phyloP scores from a whole-genome alignment of 2,113 vertebrate species.

The Catharus minimus region DNA sequence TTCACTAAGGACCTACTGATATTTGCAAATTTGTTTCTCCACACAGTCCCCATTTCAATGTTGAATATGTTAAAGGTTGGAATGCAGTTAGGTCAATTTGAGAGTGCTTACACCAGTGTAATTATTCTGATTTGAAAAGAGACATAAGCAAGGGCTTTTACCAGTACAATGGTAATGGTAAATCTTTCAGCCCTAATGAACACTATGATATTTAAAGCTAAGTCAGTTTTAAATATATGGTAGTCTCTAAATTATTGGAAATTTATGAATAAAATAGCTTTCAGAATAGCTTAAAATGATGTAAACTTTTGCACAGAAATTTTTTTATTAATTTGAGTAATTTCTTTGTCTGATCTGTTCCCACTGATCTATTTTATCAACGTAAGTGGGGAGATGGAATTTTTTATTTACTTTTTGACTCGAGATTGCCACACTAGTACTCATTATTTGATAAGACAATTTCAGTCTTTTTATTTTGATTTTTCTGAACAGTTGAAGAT shows the following conservation, averaged over 20 bases:
- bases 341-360: neutral
- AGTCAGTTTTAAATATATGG: neutral
- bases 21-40: constrained; percentile 35
- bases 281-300: neutral
- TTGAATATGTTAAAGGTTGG: constrained; percentile 13
- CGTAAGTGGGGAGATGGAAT: neutral
- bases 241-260: neutral
- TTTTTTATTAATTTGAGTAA: neutral
- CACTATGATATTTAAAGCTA: neutral
- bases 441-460: neutral
- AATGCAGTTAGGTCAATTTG: constrained; percentile 27
- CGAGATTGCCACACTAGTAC: neutral
- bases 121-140: constrained; percentile 22
- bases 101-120: constrained; percentile 38
- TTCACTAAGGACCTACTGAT: constrained; percentile 34
- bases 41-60: neutral
- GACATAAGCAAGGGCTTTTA: constrained; percentile 28
- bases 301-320: neutral
- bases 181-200: neutral
- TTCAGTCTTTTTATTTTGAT: neutral
- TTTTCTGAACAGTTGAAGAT: neutral
- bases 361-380: neutral
- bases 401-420: neutral
- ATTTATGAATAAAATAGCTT: neutral
- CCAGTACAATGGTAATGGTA: neutral